Conservation (phyloP, 1,140 invertebrate species). For the Drosophila ambigua region DNA sequence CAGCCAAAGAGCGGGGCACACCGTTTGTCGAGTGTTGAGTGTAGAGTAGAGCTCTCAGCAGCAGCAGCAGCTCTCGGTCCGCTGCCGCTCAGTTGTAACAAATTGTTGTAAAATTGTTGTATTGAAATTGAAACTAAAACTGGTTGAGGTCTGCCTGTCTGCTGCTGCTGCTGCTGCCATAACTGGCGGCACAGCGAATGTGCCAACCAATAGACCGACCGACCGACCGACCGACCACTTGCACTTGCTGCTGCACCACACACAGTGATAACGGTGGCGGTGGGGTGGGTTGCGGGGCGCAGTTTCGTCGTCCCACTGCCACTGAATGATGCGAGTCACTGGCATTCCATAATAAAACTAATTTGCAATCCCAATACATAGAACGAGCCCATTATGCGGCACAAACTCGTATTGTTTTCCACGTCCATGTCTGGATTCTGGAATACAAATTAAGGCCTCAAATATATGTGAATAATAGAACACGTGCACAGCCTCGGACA, state of each 20-base stretch:
- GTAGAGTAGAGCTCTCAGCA: constrained; percentile 2
- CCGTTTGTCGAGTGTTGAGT: neutral
- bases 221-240: constrained; percentile 21
- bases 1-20: constrained; percentile 28
- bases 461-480: too few relatives aligned
- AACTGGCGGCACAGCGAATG: constrained; percentile 15
- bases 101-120: constrained; percentile 69
- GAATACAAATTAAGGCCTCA: too few relatives aligned
- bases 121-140: constrained; percentile 77
- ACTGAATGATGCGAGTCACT: neutral
- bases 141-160: constrained; percentile 64
- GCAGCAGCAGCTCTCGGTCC: constrained; percentile 14
- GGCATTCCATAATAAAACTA: constrained; percentile 6
- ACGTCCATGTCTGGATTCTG: too few relatives aligned
- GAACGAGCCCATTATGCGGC: neutral
- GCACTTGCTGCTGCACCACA: constrained; percentile 36
- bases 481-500: constrained; percentile 6
- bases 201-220: constrained; percentile 4
- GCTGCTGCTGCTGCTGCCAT: constrained; percentile 32
- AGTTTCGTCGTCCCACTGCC: neutral
- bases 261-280: neutral
- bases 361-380: constrained; percentile 2
- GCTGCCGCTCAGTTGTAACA: constrained; percentile 65
- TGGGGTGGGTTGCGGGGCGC: too few relatives aligned
- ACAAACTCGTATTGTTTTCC: neutral